A percentile compares a stretch with the other conserved stretches of the same genome.
These are phyloP conservation scores for Clarias batrachus DNA, from an alignment of 2,113 vertebrate species.

Conservation along the genomic window DNA sequence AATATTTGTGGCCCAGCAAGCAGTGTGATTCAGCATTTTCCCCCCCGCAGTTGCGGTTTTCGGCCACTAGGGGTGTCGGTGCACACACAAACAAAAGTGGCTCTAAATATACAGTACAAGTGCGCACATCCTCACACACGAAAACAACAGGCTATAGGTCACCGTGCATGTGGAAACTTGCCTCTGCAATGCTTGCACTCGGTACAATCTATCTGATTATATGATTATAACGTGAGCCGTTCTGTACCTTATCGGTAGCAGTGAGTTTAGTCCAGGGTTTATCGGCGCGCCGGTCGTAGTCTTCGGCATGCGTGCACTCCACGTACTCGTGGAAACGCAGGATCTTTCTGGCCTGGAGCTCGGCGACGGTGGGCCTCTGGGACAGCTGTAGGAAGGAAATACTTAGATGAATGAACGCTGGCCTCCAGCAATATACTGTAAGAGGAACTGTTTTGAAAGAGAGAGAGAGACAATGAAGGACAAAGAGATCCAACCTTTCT, in stretches of 20 bases:
- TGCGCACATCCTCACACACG: not conserved
- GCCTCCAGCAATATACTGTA: no score
- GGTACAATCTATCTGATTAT: no score
- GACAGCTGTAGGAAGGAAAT: constrained; percentile 77
- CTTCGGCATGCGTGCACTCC: constrained; percentile 89
- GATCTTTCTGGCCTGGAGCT: constrained; percentile 92
- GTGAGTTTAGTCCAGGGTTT: constrained; percentile 98
- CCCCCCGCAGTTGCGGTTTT: not conserved
- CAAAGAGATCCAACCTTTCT: constrained; percentile 81
- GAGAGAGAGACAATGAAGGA: not conserved
- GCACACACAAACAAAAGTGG: not conserved
- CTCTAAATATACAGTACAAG: not conserved
- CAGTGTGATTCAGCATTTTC: not conserved
- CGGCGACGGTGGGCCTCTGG: constrained; percentile 93
- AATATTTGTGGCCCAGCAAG: not conserved
- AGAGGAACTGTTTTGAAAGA: not conserved
- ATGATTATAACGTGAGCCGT: not conserved
- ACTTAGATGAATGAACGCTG: not conserved
- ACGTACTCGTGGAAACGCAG: constrained; percentile 95
- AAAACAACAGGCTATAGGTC: not conserved
- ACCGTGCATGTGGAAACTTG: not conserved
- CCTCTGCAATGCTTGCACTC: not conserved
- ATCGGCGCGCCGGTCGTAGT: constrained; percentile 94
- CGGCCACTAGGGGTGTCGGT: not conserved
- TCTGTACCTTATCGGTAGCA: constrained; percentile 88